Evolutionary conservation across 2,888 invertebrate genomes (phyloP), one percentile per base, ranked within the genome.

Genomic region (Crepidodera aurea): DNA sequence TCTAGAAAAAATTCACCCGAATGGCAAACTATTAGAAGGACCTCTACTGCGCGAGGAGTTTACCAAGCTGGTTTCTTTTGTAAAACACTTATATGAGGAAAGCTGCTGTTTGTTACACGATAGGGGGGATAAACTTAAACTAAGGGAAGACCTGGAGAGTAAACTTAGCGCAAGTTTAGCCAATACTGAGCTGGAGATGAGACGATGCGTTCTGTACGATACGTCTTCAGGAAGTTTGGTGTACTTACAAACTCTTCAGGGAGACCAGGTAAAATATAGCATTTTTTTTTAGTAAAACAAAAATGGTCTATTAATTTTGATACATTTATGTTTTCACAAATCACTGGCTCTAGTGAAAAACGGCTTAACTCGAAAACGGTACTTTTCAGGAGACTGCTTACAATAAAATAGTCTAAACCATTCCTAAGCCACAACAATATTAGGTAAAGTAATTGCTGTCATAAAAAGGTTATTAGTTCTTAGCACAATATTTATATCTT

Each of bases 11-110:
- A 86, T 92, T 78, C 94, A 90, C 83, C 93, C 91, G 0, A 90
- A 90, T 60, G 94, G 94, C 7, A 90, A 90, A 75, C 85, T 95
- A 27, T 82, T 93, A 51, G 90, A 93, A 74, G 90, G 91, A 80
- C 88, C 90, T 2, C 16, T 87, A 86, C 63, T 82, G 64, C 82
- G 96, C 46, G 85, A 88, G 15, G 87, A 91, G 70, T 87, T 95
- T 39, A 92, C 93, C 0, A 90, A 91, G 65, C 81, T 93, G 74
- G 91, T 93, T 4, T 83, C 84, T 48, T 84, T 84, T 65, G 84
- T 88, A 0, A 84, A 86, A 48, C 86, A 88, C 66, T 81, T 93
- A 5, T 89, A 91, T 68, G 89, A 90, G 75, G 91, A 91, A 73
- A 87, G 91, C n/a, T 89, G 87, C 72, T 84, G 85, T 64, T 81